A percentile compares a stretch with the other conserved stretches of the same genome.
Evolutionary conservation across 2,888 invertebrate species (phyloP).

Genomic region (Ochropleura plecta): DNA sequence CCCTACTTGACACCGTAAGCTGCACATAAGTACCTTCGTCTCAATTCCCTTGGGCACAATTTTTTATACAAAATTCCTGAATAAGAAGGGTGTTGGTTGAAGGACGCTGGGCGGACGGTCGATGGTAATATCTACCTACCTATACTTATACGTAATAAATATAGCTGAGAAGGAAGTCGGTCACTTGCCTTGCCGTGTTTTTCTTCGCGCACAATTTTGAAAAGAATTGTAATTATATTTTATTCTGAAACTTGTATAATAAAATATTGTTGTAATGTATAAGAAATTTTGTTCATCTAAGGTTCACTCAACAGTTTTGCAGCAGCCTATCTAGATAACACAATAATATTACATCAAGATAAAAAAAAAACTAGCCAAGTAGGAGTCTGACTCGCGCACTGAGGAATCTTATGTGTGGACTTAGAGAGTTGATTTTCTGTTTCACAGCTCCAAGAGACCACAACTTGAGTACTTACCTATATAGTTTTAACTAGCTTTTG

Average conservation of each 20-base stretch:
- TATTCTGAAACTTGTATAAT: neutral
- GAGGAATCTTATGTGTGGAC: too few relatives aligned
- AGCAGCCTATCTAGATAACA: neutral
- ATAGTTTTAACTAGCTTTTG: too few relatives aligned
- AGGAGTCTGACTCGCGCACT: too few relatives aligned
- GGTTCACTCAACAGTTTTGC: neutral
- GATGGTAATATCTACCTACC: slow-evolving; percentile 12
- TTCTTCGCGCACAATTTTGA: neutral
- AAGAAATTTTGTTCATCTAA: neutral
- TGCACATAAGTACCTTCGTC: slow-evolving; percentile 57
- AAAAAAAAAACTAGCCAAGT: too few relatives aligned
- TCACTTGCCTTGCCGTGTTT: neutral
- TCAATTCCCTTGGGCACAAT: slow-evolving; percentile 50
- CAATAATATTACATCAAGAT: neutral
- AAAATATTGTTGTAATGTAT: too few relatives aligned
- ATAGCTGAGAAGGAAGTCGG: neutral
- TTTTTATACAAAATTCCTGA: slow-evolving; percentile 59
- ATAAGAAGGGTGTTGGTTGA: slow-evolving; percentile 37
- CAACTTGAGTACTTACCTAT: too few relatives aligned
- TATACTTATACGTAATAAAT: neutral
- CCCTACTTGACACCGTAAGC: slow-evolving; percentile 52
- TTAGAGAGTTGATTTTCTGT: too few relatives aligned
- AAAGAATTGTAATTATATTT: neutral
- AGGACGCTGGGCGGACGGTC: slow-evolving; percentile 23
- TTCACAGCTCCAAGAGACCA: too few relatives aligned